phyloP scores from a whole-genome alignment of 2,113 vertebrate species.

The Eolophus roseicapilla region DNA sequence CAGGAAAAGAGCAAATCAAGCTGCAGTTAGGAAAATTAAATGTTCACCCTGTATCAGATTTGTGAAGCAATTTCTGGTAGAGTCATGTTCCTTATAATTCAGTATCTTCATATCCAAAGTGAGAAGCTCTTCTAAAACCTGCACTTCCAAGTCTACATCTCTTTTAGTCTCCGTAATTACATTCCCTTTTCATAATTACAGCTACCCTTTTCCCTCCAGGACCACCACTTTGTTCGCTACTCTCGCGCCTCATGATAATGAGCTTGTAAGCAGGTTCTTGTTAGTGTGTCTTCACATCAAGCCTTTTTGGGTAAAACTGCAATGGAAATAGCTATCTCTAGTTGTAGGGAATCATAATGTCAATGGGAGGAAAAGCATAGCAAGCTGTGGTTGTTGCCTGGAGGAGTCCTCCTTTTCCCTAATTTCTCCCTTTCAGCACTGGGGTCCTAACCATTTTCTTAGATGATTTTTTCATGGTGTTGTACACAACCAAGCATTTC shows the following conservation, averaged over 20 bases:
- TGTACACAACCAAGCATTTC: neutral
- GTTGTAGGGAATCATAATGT: neutral
- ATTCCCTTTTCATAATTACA: neutral
- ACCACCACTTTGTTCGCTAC: neutral
- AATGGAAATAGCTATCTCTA: neutral
- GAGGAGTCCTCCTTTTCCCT: neutral
- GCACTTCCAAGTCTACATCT: neutral
- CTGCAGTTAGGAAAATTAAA: slow-evolving; percentile 36
- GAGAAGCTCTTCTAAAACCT: neutral
- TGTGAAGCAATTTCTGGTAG: slow-evolving; percentile 17
- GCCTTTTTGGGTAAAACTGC: neutral
- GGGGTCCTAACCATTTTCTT: neutral
- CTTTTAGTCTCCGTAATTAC: neutral
- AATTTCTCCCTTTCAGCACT: neutral
- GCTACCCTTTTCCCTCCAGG: neutral
- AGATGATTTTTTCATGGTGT: neutral
- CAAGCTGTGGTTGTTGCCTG: neutral
- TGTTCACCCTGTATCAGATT: neutral
- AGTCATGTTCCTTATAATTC: neutral
- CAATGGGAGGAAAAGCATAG: neutral
- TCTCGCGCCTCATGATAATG: neutral
- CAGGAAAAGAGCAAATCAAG: slow-evolving; percentile 27
- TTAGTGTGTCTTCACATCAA: neutral
- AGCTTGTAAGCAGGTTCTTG: neutral
- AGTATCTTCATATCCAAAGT: neutral